Evolutionary conservation across 2,888 invertebrate species (phyloP).

Genomic region (Eurytoma californica): DNA sequence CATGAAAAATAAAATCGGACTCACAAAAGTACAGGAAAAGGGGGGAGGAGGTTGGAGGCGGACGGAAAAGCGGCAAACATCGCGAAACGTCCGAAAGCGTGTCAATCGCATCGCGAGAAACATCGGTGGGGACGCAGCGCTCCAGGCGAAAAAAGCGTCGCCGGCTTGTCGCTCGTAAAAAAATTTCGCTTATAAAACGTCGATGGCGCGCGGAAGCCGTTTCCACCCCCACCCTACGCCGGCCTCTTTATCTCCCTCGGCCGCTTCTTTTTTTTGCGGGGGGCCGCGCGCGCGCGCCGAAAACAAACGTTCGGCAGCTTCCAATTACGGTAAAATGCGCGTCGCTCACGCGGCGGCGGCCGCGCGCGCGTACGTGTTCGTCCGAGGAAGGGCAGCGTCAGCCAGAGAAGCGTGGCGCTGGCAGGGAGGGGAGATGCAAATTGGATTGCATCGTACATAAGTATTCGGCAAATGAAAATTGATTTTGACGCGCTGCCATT

Average conservation of each 20-base stretch:
- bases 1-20: slow-evolving; percentile 42
- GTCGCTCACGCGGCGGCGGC: slow-evolving; percentile 8
- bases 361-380: too few relatives aligned
- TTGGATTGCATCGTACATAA: slow-evolving; percentile 73
- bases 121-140: slow-evolving; percentile 42
- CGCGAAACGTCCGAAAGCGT: slow-evolving; percentile 45
- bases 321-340: slow-evolving; percentile 71
- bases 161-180: slow-evolving; percentile 56
- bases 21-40: not conserved
- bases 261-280: slow-evolving; percentile 49
- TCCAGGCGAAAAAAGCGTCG: slow-evolving; percentile 43
- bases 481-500: slow-evolving; percentile 73
- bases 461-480: slow-evolving; percentile 73
- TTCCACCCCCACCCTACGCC: slow-evolving; percentile 27
- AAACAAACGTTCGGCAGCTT: slow-evolving; percentile 68
- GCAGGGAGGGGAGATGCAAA: slow-evolving; percentile 63
- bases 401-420: slow-evolving; percentile 17
- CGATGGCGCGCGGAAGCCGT: slow-evolving; percentile 32
- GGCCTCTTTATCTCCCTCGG: slow-evolving; percentile 52
- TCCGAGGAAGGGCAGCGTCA: slow-evolving; percentile 21
- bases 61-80: slow-evolving; percentile 18
- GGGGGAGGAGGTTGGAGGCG: not conserved
- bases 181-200: slow-evolving; percentile 53
- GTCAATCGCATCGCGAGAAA: slow-evolving; percentile 56
- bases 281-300: slow-evolving; percentile 41